phyloP scores from a whole-genome alignment of 1,140 invertebrate species.

The Nephotettix cincticeps region DNA sequence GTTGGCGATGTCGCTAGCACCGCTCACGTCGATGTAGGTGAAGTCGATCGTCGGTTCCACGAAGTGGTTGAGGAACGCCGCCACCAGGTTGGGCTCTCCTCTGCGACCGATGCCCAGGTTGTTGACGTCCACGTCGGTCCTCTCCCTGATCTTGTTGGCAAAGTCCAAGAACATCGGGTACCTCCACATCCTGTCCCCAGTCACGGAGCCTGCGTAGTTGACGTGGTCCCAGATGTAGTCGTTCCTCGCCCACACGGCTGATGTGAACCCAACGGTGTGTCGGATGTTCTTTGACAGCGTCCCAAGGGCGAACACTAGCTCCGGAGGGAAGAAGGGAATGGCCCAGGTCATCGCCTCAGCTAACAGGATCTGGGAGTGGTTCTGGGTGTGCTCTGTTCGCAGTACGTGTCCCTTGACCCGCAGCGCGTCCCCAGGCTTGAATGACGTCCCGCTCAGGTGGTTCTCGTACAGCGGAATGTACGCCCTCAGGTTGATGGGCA shows the following conservation, averaged over 20 bases:
- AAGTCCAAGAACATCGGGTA: conserved; percentile 66
- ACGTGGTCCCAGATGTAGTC: conserved; percentile 61
- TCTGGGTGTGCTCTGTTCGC: conserved; percentile 17
- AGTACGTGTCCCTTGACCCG: conserved; percentile 68
- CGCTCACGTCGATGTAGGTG: conserved; percentile 11
- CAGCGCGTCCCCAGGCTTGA: conserved; percentile 85
- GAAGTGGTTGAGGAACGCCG: conserved; percentile 14
- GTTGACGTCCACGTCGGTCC: conserved; percentile 7
- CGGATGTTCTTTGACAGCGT: not conserved
- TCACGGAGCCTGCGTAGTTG: conserved; percentile 61
- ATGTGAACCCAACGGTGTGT: conserved; percentile 54
- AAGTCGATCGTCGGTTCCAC: not conserved
- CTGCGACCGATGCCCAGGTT: conserved; percentile 3
- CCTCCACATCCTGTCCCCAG: conserved; percentile 87
- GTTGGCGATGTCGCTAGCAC: not conserved
- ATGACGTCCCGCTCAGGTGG: conserved; percentile 77
- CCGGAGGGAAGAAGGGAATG: not conserved
- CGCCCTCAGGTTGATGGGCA: conserved; percentile 70
- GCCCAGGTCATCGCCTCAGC: not conserved
- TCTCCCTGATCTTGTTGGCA: not conserved
- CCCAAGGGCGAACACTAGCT: conserved; percentile 4
- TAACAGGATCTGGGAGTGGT: conserved; percentile 9
- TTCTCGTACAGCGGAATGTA: conserved; percentile 85
- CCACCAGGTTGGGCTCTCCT: conserved; percentile 5
- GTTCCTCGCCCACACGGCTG: conserved; percentile 76